These are phyloP conservation scores for Eupeodes corollae DNA, from an alignment of 1,140 invertebrate species.

Conservation along the genomic window DNA sequence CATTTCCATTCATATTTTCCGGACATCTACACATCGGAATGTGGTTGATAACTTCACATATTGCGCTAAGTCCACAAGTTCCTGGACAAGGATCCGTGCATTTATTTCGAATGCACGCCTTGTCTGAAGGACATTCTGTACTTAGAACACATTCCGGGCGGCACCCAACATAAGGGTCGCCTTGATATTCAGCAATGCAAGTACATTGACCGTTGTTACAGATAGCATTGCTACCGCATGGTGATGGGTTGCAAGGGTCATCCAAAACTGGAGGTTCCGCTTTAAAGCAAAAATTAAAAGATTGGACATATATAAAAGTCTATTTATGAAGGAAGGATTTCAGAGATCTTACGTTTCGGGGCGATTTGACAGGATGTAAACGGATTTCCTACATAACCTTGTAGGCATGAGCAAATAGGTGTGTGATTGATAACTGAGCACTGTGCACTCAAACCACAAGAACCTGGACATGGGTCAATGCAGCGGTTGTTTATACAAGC, in stretches of 20 bases:
- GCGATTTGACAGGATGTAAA: conserved; percentile 27
- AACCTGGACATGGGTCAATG: conserved; percentile 45
- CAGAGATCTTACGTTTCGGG: conserved; percentile 36
- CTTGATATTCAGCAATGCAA: conserved; percentile 47
- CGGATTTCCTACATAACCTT: conserved; percentile 59
- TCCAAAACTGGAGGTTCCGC: conserved; percentile 28
- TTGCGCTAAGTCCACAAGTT: conserved; percentile 53
- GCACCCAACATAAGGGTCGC: conserved; percentile 36
- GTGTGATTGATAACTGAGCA: conserved; percentile 52
- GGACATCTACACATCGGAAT: conserved; percentile 53
- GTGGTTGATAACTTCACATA: conserved; percentile 54
- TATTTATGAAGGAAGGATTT: conserved; percentile 10
- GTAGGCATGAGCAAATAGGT: conserved; percentile 52
- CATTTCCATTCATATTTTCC: conserved; percentile 37
- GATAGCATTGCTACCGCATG: conserved; percentile 54
- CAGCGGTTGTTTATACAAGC: conserved; percentile 48
- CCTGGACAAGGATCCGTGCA: conserved; percentile 55
- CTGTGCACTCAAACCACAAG: conserved; percentile 51
- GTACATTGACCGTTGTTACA: conserved; percentile 48
- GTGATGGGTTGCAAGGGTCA: conserved; percentile 52
- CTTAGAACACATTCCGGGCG: conserved; percentile 27
- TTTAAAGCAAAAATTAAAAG: conserved; percentile 37
- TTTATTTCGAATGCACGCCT: conserved; percentile 50
- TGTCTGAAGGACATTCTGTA: conserved; percentile 44
- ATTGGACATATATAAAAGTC: neutral